These are phyloP conservation scores for Drosophila pallidifrons DNA, from an alignment of 1,140 invertebrate species.

Conservation along the genomic window DNA sequence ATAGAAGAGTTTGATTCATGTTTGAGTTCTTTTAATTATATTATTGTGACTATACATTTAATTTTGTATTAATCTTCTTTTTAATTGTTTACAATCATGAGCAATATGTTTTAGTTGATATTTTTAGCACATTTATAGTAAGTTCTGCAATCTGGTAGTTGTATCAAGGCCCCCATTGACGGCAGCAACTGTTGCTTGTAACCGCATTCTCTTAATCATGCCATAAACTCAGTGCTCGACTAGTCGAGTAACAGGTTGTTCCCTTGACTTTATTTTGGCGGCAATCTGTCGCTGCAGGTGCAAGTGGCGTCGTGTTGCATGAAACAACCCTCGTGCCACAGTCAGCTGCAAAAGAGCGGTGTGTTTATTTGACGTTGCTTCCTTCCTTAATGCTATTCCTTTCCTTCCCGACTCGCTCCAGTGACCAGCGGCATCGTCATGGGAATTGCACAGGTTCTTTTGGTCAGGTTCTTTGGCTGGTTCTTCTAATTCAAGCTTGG, in stretches of 20 bases:
- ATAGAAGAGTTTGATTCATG: too few species aligned
- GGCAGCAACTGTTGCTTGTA: neutral
- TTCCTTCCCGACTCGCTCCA: slow-evolving; percentile 9
- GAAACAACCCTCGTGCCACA: slow-evolving; percentile 64
- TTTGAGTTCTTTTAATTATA: too few species aligned
- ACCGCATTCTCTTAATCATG: slow-evolving; percentile 10
- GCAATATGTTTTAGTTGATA: neutral
- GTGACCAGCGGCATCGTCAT: slow-evolving; percentile 51
- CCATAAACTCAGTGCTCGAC: neutral
- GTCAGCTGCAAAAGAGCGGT: slow-evolving; percentile 33
- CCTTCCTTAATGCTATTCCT: slow-evolving; percentile 25
- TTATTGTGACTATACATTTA: too few species aligned
- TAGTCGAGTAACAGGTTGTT: slow-evolving; percentile 61
- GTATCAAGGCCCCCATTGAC: neutral
- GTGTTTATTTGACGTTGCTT: slow-evolving; percentile 11
- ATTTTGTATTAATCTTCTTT: neutral
- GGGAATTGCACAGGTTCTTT: slow-evolving; percentile 56
- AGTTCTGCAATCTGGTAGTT: neutral
- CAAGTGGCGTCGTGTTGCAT: slow-evolving; percentile 16
- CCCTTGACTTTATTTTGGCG: slow-evolving; percentile 49
- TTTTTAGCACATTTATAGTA: neutral
- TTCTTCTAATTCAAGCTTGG: neutral
- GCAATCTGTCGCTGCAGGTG: slow-evolving; percentile 66
- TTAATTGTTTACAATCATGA: neutral
- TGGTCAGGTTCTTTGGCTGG: slow-evolving; percentile 21